Percentiles rank a stretch among this genome's conserved stretches.
These are phyloP conservation scores for Tachysurus vachellii DNA, from an alignment of 2,113 vertebrate species.

Conservation along the genomic window DNA sequence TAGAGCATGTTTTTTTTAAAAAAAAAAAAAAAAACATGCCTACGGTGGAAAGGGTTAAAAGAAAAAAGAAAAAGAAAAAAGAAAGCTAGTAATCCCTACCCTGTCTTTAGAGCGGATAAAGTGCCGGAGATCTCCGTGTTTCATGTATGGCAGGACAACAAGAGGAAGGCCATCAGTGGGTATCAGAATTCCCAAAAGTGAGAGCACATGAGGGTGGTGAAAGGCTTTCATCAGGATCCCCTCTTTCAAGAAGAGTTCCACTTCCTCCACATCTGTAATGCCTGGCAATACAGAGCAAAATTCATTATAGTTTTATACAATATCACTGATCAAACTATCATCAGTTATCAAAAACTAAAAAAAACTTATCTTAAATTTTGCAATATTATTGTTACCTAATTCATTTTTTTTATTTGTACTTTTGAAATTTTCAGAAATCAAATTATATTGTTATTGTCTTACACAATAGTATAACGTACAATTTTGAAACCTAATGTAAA, in stretches of 20 bases:
- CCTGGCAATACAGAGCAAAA: slow-evolving; percentile 64
- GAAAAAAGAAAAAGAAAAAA: not conserved
- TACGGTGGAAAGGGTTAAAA: too few relatives aligned
- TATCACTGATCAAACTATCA: not conserved
- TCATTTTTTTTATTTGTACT: not conserved
- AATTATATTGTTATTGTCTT: not conserved
- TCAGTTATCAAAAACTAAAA: not conserved
- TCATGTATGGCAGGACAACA: slow-evolving; percentile 93
- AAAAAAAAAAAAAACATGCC: too few relatives aligned
- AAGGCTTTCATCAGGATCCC: slow-evolving; percentile 96
- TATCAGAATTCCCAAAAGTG: slow-evolving; percentile 87
- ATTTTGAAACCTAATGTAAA: not conserved
- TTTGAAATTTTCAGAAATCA: not conserved
- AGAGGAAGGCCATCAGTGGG: slow-evolving; percentile 85
- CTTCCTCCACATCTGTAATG: slow-evolving; percentile 92
- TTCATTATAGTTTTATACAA: not conserved
- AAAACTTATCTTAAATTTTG: not conserved
- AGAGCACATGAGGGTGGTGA: slow-evolving; percentile 88
- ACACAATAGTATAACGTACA: not conserved
- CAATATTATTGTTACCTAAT: not conserved
- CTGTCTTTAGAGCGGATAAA: slow-evolving; percentile 88
- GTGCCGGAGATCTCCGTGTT: slow-evolving; percentile 89
- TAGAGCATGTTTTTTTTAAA: too few relatives aligned
- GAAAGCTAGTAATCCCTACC: slow-evolving; percentile 66
- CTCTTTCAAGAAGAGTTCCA: slow-evolving; percentile 92